Evolutionary conservation across 2,888 invertebrate species (phyloP).

Genomic region (Myopa tessellatipennis): DNA sequence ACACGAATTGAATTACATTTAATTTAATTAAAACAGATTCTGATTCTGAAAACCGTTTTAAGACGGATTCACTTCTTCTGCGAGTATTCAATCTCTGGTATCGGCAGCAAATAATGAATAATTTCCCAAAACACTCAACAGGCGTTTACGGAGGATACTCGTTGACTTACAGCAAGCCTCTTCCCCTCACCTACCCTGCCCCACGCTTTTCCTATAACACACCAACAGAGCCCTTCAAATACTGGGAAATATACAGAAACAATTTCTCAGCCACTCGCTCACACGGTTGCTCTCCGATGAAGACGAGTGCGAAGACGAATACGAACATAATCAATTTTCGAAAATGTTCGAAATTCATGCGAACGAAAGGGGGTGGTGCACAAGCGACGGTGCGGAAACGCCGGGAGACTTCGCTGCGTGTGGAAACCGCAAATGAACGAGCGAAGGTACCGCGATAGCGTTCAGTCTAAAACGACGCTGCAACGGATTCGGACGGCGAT

Average conservation of each 20-base stretch:
- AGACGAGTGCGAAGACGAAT: slow-evolving; percentile 9
- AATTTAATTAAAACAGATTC: no score
- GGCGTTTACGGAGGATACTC: slow-evolving; percentile 37
- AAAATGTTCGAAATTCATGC: slow-evolving; percentile 18
- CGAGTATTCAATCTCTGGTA: no score
- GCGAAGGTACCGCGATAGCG: slow-evolving; percentile 32
- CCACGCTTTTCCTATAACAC: background rate
- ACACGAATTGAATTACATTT: no score
- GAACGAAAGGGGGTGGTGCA: background rate
- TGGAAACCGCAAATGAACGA: slow-evolving; percentile 16
- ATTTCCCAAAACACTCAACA: slow-evolving; percentile 47
- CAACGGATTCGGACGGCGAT: slow-evolving; percentile 54
- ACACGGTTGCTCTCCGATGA: background rate
- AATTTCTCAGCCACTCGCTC: slow-evolving; percentile 35
- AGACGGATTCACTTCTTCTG: no score
- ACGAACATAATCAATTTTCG: slow-evolving; percentile 6
- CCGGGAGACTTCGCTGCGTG: background rate
- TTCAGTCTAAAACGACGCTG: slow-evolving; percentile 56
- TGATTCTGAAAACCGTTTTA: no score
- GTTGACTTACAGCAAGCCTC: no score
- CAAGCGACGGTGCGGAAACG: background rate
- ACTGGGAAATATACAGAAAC: background rate
- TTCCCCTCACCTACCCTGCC: no score
- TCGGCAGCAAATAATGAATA: background rate
- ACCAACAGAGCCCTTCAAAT: background rate